Evolutionary conservation across 2,113 vertebrate genomes (phyloP).

Genomic region (Albula glossodonta): DNA sequence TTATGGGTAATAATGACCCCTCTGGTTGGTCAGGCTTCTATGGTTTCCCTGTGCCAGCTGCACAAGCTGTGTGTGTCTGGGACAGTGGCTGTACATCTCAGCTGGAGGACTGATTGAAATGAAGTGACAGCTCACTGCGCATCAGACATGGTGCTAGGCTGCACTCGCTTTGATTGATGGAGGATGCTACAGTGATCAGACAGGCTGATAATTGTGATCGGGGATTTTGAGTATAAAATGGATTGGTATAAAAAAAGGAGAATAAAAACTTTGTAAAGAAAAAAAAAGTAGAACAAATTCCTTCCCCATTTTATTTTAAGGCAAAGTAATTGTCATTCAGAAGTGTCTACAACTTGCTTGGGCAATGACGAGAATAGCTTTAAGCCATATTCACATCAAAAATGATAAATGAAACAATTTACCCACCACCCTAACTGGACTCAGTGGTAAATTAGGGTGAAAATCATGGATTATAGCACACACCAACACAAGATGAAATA

Average conservation of each 20-base stretch:
- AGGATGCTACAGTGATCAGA: too few relatives aligned
- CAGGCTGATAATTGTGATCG: background rate
- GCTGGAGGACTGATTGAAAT: too few relatives aligned
- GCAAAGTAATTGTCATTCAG: too few relatives aligned
- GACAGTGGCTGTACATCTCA: too few relatives aligned
- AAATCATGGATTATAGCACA: background rate
- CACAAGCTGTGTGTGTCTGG: too few relatives aligned
- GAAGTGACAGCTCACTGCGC: too few relatives aligned
- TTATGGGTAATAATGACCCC: too few relatives aligned
- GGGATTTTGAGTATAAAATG: background rate
- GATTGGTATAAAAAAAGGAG: background rate
- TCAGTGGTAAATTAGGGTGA: background rate
- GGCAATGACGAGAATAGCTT: background rate
- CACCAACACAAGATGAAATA: background rate
- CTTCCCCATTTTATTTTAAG: background rate
- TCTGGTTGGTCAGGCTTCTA: too few relatives aligned
- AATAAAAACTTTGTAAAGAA: background rate
- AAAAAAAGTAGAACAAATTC: background rate
- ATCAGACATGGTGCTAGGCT: background rate
- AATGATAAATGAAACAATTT: background rate
- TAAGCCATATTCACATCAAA: background rate
- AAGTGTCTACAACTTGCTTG: background rate
- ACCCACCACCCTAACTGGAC: background rate
- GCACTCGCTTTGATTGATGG: too few relatives aligned
- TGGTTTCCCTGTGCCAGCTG: too few relatives aligned